Percentiles rank a stretch among this genome's conserved stretches.
Evolutionary conservation across 2,113 vertebrate species (phyloP).

Genomic region (Myxocyprinus asiaticus): DNA sequence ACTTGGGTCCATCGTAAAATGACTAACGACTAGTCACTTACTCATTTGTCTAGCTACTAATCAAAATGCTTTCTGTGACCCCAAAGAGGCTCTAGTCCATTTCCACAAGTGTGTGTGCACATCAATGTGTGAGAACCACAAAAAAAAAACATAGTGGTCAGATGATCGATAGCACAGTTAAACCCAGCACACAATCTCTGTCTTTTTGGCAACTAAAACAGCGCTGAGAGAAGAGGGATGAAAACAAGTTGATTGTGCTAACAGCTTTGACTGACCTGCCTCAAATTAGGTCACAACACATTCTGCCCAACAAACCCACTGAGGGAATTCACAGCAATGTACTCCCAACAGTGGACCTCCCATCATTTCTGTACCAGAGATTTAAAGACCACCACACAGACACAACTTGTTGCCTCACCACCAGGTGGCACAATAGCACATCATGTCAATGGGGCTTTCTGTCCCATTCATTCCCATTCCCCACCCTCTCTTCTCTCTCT

Average conservation of each 20-base stretch:
- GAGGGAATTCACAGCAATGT: not conserved
- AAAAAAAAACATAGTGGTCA: not conserved
- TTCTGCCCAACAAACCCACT: not conserved
- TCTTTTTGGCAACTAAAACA: conserved; percentile 13
- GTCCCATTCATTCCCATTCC: conserved; percentile 1
- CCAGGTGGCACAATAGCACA: conserved; percentile 49
- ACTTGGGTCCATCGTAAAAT: too few relatives aligned
- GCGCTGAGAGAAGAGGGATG: not conserved
- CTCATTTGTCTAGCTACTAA: not conserved
- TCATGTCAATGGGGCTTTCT: not conserved
- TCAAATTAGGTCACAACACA: conserved; percentile 6
- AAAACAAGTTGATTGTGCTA: conserved; percentile 28
- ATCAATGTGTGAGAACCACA: not conserved
- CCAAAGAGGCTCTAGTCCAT: conserved; percentile 21
- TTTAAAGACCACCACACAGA: not conserved
- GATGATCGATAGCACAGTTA: not conserved
- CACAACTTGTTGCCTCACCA: conserved; percentile 30
- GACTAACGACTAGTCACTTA: too few relatives aligned
- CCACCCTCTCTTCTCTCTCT: conserved; percentile 42
- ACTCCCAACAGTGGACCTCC: not conserved
- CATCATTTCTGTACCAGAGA: not conserved
- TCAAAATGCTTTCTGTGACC: not conserved
- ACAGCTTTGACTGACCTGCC: conserved; percentile 18
- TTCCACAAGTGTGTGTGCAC: conserved; percentile 3
- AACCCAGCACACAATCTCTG: conserved; percentile 4